Base-by-base conservation (phyloP, 1,140 invertebrate species). In the Calliopsis andreniformis region DNA sequence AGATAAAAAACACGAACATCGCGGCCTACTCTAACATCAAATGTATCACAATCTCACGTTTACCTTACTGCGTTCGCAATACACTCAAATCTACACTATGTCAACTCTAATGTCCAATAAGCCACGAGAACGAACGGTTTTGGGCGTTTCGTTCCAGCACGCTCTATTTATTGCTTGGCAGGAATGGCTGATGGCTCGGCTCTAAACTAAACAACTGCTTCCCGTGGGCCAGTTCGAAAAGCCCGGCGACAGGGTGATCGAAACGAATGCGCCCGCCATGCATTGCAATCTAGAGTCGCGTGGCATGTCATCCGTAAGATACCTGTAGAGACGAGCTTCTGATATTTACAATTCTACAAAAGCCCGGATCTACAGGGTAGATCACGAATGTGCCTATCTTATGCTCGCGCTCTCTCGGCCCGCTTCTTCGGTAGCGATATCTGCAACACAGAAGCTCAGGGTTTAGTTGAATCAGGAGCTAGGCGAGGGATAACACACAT, bases 271-370 rank as follows among this genome's bases (percentile, higher is more conserved):
- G 16, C 10, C n/a, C 35, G 20, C 63, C 28, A 76, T 43, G 35
- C 20, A 78, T 76, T 81, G 76, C 76, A 85, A 86, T 84, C 71
- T 85, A 88, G 75, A 88, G 93, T 92, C 92, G 93, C 93, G 92
- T 91, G 93, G 93, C 94, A 93, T 96, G 95, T 95, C 95, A 96
- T 96, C 97, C 97, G 97, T 97, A 97, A 98, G 97, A 98, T 98
- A 98, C 97, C 97, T 98, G 97, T 98, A 98, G 96, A 98, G 97
- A 97, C 97, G 97, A 98, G 97, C 97, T 98, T 98, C 97, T 98
- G 97, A 98, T 95, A 93, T 94, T 92, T 92, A 93, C 91, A 92
- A 92, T 92, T 94, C 96, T 96, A 98, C 97, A 98, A 97, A 98
- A 98, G 96, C 97, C 97, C 97, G 97, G 97, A 98, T 98, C 97